Evolutionary conservation across 2,797 vertebrate genomes (phyloP), one percentile per base, ranked within the genome.

Genomic region (Acanthiza pusilla): DNA sequence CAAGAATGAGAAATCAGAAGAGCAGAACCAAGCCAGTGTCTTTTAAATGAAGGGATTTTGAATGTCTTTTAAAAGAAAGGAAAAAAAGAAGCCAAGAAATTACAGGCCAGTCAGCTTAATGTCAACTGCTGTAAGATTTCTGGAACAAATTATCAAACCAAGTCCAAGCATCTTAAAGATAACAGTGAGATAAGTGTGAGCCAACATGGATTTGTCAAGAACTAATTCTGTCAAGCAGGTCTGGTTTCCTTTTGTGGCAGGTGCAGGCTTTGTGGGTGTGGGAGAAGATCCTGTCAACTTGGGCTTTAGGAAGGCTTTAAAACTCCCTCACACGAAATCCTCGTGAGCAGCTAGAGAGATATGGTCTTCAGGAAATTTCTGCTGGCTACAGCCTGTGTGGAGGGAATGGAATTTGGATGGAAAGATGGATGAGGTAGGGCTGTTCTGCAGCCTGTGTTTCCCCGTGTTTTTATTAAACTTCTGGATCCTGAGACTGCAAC

Each of bases 21-120:
- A 91, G 73, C 50, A 82, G 61, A 92, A 71, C 36, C 57, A n/a
- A 89, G 36, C 10, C 42, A 43, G 8, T 79, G 43, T 70, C 77
- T 91, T 87, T 75, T 62, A 70, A 70, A 55, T 70, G 48, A 55
- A 48, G 21, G 48, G 43, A 70, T 86, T 62, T 70, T 34, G 30
- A 32, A 26, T 38, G 32, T 67, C 53, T 91, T 82, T 71, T 77
- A 76, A 78, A 87, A 45, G 48, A 89, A 77, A 40, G 34, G 20
- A 57, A 65, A 86, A 68, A 72, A 48, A 86, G 62, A 68, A 88
- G 47, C 55, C 30, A 45, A 70, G 55, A 93, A 89, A 89, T 88
- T 83, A 87, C 57, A 74, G 61, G 48, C 42, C 91, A 95, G 85
- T 92, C 87, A 88, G 87, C 92, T 96, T 93, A 93, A 77, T 83